Percentiles rank a stretch among this genome's conserved stretches.
Evolutionary conservation across 2,113 vertebrate species (phyloP).

Genomic region (Tachysurus vachellii): DNA sequence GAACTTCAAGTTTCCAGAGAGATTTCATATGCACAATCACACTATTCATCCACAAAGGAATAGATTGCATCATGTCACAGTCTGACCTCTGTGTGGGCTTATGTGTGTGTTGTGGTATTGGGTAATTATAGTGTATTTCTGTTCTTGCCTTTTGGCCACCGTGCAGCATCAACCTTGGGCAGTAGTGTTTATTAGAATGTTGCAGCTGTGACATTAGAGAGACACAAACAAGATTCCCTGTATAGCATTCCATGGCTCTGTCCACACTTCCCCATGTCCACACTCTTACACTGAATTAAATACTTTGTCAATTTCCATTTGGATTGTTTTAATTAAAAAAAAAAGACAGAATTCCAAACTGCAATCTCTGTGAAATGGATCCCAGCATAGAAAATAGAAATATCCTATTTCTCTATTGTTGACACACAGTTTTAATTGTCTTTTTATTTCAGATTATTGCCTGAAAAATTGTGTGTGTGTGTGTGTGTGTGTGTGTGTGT

Average conservation of each 20-base stretch:
- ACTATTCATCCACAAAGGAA: conserved; percentile 28
- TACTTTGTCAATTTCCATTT: neutral
- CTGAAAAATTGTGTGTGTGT: neutral
- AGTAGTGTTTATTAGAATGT: conserved; percentile 30
- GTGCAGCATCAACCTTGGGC: conserved; percentile 23
- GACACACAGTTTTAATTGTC: conserved; percentile 2
- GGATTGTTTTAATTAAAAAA: neutral
- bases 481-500: conserved; percentile 26
- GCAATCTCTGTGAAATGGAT: neutral
- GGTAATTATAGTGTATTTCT: conserved; percentile 46
- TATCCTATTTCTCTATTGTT: neutral
- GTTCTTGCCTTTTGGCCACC: conserved; percentile 36
- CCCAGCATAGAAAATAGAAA: neutral
- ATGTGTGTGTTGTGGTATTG: conserved; percentile 50
- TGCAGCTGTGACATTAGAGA: conserved; percentile 30
- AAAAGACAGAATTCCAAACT: neutral
- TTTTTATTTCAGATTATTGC: neutral
- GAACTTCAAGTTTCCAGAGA: conserved; percentile 17
- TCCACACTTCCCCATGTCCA: neutral
- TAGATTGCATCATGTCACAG: conserved; percentile 35
- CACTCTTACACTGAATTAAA: neutral
- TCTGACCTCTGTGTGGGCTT: conserved; percentile 26
- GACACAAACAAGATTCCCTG: neutral
- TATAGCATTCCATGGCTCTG: conserved; percentile 5
- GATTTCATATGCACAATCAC: conserved; percentile 9